Evolutionary conservation across 2,888 invertebrate genomes (phyloP), one percentile per base, ranked within the genome.

Genomic region (Drosophila borealis): DNA sequence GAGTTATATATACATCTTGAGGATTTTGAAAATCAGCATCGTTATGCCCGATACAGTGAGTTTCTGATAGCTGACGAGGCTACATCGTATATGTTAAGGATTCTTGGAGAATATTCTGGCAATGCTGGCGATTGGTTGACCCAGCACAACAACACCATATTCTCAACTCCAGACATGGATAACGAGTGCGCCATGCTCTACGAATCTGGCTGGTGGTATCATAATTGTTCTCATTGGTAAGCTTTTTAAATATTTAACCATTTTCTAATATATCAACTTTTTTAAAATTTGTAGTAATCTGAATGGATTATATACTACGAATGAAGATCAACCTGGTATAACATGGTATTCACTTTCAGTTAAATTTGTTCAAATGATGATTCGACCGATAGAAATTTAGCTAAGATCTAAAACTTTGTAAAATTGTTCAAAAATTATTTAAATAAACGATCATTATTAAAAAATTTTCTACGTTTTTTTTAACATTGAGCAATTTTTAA

Each of bases 191-290:
- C 95, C 0, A 89, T 92, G 37, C 93, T 94, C 55, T 95, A 95
- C 75, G 93, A 94, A 1, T 95, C 95, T 0, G 95, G 94, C 2
- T 95, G 95, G 95, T 96, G 95, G 95, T 95, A 95, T 88, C 94
- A 94, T 75, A 93, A 94, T 36, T 95, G 95, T 76, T 95, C 95
- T 77, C 94, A 94, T 71, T 94, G 94, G 94, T 94, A 79, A 75
- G 33, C 29, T 8, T 8, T 13, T 11, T 5, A 0, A 4, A 48
- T 33, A 10, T 14, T 14, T 3, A 14, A n/a, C 6, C 5, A 17
- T 41, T 41, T 41, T 41, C 19, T 10, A 4, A 3, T n/a, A 19
- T 8, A 11, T 1, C 10, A 21, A 10, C 37, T 33, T 11, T 9
- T 36, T n/a, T 25, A 4, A 13, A 10, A 36, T 3, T 17, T 5